Evolutionary conservation across 37 sponge, comb jelly and placozoan species (phyloP).

Genomic region (Petrosia ficiformis): DNA sequence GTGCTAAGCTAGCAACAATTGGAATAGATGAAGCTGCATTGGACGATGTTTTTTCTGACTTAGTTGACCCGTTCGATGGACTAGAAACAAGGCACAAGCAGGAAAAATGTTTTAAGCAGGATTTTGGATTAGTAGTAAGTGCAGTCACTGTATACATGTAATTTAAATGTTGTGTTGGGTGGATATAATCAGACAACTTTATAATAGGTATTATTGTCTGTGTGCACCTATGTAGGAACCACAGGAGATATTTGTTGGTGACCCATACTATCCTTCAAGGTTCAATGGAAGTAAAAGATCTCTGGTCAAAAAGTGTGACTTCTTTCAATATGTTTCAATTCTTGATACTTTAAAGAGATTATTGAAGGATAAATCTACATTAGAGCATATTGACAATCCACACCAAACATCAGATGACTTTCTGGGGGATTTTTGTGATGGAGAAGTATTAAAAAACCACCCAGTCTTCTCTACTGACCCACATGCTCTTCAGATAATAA

Average conservation of each 20-base stretch:
- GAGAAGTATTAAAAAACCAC: constrained; percentile 14
- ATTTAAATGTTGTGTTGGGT: too few species aligned
- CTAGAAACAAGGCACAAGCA: constrained; percentile 4
- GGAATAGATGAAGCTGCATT: background rate
- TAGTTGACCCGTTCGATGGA: constrained; percentile 22
- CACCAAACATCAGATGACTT: constrained; percentile 13
- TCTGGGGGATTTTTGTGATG: constrained; percentile 38
- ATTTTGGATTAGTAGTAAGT: constrained; percentile 21
- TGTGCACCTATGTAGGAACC: constrained; percentile 6
- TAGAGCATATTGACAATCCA: background rate
- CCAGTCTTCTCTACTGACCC: constrained; percentile 22
- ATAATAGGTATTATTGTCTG: background rate
- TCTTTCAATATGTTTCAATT: constrained; percentile 9
- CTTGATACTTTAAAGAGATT: background rate
- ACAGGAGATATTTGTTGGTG: background rate
- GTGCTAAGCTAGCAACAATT: background rate
- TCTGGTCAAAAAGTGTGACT: background rate
- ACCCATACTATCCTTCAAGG: constrained; percentile 10
- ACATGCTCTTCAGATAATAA: constrained; percentile 33
- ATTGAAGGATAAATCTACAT: constrained; percentile 1
- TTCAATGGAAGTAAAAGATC: constrained; percentile 7
- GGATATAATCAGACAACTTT: too few species aligned
- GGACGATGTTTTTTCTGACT: background rate
- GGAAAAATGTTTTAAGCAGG: constrained; percentile 10
- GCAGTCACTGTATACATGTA: too few species aligned